Evolutionary conservation across 2,888 invertebrate genomes (phyloP), one percentile per base, ranked within the genome.

Genomic region (Agonum fuliginosum): DNA sequence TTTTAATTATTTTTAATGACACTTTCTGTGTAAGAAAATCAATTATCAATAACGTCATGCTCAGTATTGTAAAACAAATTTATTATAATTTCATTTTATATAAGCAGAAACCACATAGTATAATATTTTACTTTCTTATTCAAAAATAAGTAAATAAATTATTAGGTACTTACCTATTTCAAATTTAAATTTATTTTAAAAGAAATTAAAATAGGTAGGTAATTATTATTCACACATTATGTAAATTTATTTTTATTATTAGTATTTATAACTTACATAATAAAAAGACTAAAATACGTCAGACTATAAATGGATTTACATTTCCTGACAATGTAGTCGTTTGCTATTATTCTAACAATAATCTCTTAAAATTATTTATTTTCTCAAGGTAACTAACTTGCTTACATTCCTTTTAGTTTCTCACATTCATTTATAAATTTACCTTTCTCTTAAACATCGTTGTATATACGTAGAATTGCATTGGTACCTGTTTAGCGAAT

Each of bases 311-410:
- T 51, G 51, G 22, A 51, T 12, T 51, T 5, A 8, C 17, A 51
- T 51, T 51, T 51, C 51, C 51, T 51, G 20, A 20, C 22, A 46
- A 46, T 17, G 46, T 46, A n/a, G n/a, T n/a, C n/a, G n/a, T n/a
- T n/a, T 17, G 19, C 46, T 46, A 19, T 46, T 46, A 46, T 46
- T 51, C 20, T 6, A 20, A 20, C n/a, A 51, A 22, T n/a, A n/a
- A n/a, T n/a, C n/a, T 22, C 51, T 51, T 10, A 51, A 51, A 51
- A 51, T 51, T 51, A 51, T 30, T 8, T 30, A 30, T 51, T 51
- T 51, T 51, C 51, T 51, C 51, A 51, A 51, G 51, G 51, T 51
- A 51, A 51, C 51, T 51, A 19, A 51, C 51, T n/a, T 10, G 20
- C 10, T 51, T 22, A 51, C 51, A 51, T 51, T 51, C 51, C 22